Evolutionary conservation across 1,140 invertebrate genomes (phyloP), one percentile per base, ranked within the genome.

Genomic region (Meloidogyne exigua): DNA sequence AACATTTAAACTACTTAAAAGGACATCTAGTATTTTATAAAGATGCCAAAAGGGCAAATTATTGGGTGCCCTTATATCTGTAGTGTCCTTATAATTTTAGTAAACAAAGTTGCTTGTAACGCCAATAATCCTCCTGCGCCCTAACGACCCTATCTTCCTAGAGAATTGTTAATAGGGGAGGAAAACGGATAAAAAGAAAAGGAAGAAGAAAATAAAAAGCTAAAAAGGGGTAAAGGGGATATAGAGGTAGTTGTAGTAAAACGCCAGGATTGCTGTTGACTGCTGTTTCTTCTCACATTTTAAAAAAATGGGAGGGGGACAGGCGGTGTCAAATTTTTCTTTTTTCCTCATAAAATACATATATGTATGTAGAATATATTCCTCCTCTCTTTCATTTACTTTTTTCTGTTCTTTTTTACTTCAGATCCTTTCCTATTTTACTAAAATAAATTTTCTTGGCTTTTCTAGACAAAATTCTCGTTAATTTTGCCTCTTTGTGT

Each of bases 371-470:
- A 39, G 36, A 3, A 32, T 39, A 39, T n/a, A n/a, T n/a, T n/a
- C n/a, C n/a, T 39, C 68, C 62, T 44, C 69, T n/a, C 32, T n/a
- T 15, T 21, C 11, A 49, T 15, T 32, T 49, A 21, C 32, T 25
- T 18, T n/a, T n/a, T n/a, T 36, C 21, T 23, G 57, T 65, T 25
- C 57, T 65, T 73, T 64, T n/a, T 62, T 13, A 18, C 13, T 62
- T 28, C 25, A 64, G 64, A 64, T 36, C 72, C 72, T n/a, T n/a
- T n/a, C n/a, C 63, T 39, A 39, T 57, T n/a, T 57, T 57, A 21
- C 49, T 57, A 57, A n/a, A 57, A 49, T 18, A 49, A 49, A 18
- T 18, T 49, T 57, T 57, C 21, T 57, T 57, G 44, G 44, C 44
- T 57, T n/a, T 57, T 5, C 18, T 21, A 57, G 7, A 57, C 18